phyloP scores from a whole-genome alignment of 1,140 invertebrate species.

The Trypoxylus dichotomus region DNA sequence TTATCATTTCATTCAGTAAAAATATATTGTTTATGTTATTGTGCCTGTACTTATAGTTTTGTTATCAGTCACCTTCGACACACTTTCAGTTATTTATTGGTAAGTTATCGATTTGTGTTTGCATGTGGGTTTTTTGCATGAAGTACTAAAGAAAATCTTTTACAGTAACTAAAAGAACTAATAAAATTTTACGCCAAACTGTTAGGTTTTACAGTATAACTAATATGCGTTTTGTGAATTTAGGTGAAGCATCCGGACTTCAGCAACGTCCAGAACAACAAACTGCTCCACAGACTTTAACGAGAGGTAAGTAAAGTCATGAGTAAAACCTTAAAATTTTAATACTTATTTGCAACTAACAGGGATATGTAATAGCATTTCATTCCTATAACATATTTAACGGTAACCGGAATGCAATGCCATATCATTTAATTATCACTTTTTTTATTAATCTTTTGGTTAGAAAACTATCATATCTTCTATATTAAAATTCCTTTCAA shows the following conservation, averaged over 20 bases:
- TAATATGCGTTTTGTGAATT: not conserved
- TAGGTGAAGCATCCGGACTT: slow-evolving; percentile 26
- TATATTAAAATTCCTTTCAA: not conserved
- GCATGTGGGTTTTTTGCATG: slow-evolving; percentile 17
- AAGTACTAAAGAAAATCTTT: not conserved
- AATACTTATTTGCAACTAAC: not conserved
- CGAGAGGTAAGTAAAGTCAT: slow-evolving; percentile 2
- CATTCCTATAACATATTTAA: not conserved
- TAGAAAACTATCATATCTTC: not conserved
- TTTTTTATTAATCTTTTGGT: not conserved
- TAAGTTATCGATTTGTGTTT: slow-evolving; percentile 15
- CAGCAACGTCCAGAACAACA: not conserved
- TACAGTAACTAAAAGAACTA: not conserved
- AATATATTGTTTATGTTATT: not conserved
- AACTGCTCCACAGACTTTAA: slow-evolving; percentile 8
- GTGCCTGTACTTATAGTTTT: slow-evolving; percentile 10
- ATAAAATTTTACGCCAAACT: not conserved
- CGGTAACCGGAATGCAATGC: not conserved
- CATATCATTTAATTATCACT: not conserved
- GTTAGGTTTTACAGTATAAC: not conserved
- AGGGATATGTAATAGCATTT: too few species aligned
- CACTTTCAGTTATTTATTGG: slow-evolving; percentile 11
- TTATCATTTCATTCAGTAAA: slow-evolving; percentile 6
- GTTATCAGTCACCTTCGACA: slow-evolving; percentile 13
- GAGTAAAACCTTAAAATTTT: not conserved